phyloP scores from a whole-genome alignment of 2,113 vertebrate species.

The Elephas maximus region DNA sequence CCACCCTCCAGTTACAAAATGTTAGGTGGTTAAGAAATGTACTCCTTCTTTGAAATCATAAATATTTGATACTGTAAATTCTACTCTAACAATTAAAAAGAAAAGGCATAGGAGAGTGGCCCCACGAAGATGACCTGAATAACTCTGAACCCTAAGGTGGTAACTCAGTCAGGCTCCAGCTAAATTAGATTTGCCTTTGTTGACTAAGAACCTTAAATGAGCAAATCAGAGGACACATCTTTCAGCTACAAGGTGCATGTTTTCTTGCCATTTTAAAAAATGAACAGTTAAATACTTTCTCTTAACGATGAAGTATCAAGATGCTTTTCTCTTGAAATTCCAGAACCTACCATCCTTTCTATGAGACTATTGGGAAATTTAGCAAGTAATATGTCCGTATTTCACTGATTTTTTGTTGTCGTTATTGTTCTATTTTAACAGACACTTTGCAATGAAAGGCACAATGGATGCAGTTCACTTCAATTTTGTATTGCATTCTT shows the following conservation, averaged over 20 bases:
- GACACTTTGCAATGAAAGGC: neutral
- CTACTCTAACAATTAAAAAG: neutral
- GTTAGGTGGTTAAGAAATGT: neutral
- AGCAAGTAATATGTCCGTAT: neutral
- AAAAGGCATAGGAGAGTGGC: neutral
- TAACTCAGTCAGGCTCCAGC: neutral
- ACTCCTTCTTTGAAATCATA: neutral
- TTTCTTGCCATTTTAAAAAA: neutral
- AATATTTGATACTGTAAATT: neutral
- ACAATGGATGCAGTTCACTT: neutral
- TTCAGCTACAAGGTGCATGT: neutral
- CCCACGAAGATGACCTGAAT: neutral
- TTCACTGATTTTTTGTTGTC: neutral
- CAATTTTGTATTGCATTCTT: neutral
- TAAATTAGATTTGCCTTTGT: neutral
- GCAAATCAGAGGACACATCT: neutral
- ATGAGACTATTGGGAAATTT: neutral
- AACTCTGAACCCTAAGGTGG: neutral
- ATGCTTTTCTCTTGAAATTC: constrained; percentile 31
- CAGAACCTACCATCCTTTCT: neutral
- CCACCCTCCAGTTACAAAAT: neutral
- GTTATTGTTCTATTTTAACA: neutral
- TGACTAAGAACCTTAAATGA: neutral
- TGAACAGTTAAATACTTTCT: neutral
- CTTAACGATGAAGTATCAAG: neutral